phyloP scores from a whole-genome alignment of 2,113 vertebrate genomes.

The Dicentrarchus labrax region DNA sequence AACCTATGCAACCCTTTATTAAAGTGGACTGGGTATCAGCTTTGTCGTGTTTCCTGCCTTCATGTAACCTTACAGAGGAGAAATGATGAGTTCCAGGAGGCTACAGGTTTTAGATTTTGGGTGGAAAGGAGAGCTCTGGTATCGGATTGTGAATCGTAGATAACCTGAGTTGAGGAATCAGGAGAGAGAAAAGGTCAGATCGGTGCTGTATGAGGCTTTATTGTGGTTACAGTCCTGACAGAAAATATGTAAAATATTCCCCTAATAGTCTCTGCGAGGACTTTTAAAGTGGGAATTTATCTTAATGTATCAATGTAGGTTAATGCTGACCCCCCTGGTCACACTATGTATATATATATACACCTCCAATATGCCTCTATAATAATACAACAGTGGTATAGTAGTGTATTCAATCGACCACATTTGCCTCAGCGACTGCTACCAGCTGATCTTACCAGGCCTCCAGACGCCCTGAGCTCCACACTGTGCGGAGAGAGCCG shows the following conservation, averaged over 20 bases:
- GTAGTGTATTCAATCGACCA: conserved; percentile 36
- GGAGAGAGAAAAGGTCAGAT: neutral
- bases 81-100: neutral
- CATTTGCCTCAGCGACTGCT: conserved; percentile 41
- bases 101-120: neutral
- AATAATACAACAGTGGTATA: conserved; percentile 17
- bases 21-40: neutral
- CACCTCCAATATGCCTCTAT: conserved; percentile 12
- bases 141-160: neutral
- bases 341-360: conserved; percentile 11
- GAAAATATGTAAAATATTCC: neutral
- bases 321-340: conserved; percentile 25
- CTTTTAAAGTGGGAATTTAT: conserved; percentile 1
- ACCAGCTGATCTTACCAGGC: conserved; percentile 61
- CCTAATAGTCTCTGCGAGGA: neutral
- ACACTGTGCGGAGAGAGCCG: conserved; percentile 16
- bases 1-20: neutral
- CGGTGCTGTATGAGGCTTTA: neutral
- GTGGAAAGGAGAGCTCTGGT: neutral
- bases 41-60: neutral
- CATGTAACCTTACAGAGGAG: neutral
- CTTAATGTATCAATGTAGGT: conserved; percentile 3
- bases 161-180: neutral
- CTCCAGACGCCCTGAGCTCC: conserved; percentile 48
- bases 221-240: neutral